Evolutionary conservation across 2,888 invertebrate species (phyloP), one percentile per base, ranked within the genome.

Genomic region (Plebejus melissa): DNA sequence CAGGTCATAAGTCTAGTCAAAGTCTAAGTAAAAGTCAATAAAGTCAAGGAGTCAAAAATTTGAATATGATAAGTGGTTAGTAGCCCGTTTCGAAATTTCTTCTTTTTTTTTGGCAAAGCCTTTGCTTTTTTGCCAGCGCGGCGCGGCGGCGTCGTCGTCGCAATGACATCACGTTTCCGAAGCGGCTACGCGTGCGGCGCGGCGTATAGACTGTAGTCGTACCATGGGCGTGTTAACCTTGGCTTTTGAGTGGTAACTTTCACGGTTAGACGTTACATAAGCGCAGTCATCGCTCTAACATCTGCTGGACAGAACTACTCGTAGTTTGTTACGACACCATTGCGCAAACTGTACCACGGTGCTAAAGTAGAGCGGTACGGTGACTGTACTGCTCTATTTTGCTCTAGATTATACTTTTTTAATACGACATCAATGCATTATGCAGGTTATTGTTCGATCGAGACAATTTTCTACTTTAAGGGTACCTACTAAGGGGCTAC

Each of bases 241-340:
- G 93, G 93, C 91, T 92, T 92, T 93, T 92, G 91, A 92, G 89
- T 89, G 90, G 89, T 87, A 89, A 93, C 93, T 93, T 93, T 93
- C 93, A 93, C 93, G 93, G 93, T 93, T 93, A 92, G 92, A 90
- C 90, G 90, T 84, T 92, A 91, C 89, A 90, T 91, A 91, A 93
- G 92, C 83, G 86, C 82, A 84, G 83, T 82, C 83, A 81, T 75
- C 77, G 76, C 70, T 72, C 77, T 76, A 83, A 84, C 88, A 86
- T 87, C 89, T 88, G 86, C 87, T 84, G 82, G 65, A 28, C 60
- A 60, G 11, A 72, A 72, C 72, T 72, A 22, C 22, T 22, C 22
- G 22, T 22, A 72, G 72, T 72, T 72, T 65, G 65, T 65, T 65
- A 16, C 65, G 4, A 65, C 65, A 65, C 65, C 32, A 36, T 65